Conservation (phyloP, 2,888 invertebrate genomes). For the Electrophaes corylata region DNA sequence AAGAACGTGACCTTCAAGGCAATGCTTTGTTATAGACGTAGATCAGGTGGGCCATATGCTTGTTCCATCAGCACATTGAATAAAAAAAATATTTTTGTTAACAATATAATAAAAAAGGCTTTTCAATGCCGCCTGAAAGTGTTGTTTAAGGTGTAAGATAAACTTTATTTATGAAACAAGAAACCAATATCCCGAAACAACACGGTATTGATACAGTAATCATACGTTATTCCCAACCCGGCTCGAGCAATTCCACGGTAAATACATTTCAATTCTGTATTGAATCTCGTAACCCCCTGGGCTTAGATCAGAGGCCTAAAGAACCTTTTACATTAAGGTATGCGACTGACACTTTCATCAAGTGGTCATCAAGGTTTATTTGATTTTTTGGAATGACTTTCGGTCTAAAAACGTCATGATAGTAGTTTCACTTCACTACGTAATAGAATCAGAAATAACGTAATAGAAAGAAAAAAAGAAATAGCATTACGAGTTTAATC, state of each 20-base stretch:
- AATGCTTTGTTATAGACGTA: too few relatives aligned
- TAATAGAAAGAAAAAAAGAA: too few relatives aligned
- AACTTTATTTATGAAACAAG: constrained; percentile 14
- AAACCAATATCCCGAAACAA: constrained; percentile 32
- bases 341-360: not conserved
- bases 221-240: constrained; percentile 60
- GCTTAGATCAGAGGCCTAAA: constrained; percentile 32
- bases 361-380: too few relatives aligned
- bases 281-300: constrained; percentile 63
- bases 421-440: too few relatives aligned
- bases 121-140: not conserved
- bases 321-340: constrained; percentile 6
- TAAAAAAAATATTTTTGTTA: too few relatives aligned
- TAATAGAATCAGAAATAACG: too few relatives aligned
- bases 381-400: too few relatives aligned
- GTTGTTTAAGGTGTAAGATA: not conserved
- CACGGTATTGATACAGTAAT: constrained; percentile 47
- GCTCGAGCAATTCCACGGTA: constrained; percentile 60
- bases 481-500: too few relatives aligned
- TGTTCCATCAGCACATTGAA: too few relatives aligned
- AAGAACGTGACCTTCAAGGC: too few relatives aligned
- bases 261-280: constrained; percentile 72
- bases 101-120: not conserved
- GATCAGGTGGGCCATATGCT: too few relatives aligned
- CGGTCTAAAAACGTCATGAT: too few relatives aligned